These are phyloP conservation scores for Podotricha telesiphe DNA, from an alignment of 2,888 invertebrate genomes.

Conservation along the genomic window DNA sequence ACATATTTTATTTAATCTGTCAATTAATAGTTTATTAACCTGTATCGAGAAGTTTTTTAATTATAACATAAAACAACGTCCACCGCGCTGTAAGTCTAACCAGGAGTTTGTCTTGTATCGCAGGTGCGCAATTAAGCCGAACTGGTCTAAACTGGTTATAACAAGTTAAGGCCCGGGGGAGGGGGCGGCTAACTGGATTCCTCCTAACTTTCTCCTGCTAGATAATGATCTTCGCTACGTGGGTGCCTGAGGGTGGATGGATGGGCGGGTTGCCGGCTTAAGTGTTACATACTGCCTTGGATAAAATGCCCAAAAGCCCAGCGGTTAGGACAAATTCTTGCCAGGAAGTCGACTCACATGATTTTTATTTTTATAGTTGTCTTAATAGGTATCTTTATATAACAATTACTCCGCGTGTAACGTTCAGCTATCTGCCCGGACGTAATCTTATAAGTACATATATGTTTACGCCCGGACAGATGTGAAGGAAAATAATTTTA, in stretches of 20 bases:
- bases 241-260: constrained; percentile 59
- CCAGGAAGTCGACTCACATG: constrained; percentile 8
- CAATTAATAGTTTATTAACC: background rate
- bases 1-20: background rate
- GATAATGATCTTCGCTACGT: constrained; percentile 82
- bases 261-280: constrained; percentile 52
- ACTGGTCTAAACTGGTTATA: constrained; percentile 80
- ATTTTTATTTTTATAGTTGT: too few relatives aligned
- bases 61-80: constrained; percentile 5
- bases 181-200: constrained; percentile 74
- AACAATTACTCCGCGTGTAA: too few relatives aligned
- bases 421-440: too few relatives aligned
- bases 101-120: constrained; percentile 71
- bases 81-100: constrained; percentile 57
- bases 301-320: constrained; percentile 13
- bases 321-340: constrained; percentile 1
- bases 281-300: constrained; percentile 48
- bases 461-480: too few relatives aligned
- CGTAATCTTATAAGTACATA: too few relatives aligned
- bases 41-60: background rate
- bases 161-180: constrained; percentile 70
- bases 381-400: too few relatives aligned
- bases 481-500: too few relatives aligned
- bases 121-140: constrained; percentile 75
- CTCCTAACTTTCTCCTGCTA: constrained; percentile 78